Evolutionary conservation across 2,113 vertebrate genomes (phyloP).

Genomic region (zebrafish (Danio rerio)): DNA sequence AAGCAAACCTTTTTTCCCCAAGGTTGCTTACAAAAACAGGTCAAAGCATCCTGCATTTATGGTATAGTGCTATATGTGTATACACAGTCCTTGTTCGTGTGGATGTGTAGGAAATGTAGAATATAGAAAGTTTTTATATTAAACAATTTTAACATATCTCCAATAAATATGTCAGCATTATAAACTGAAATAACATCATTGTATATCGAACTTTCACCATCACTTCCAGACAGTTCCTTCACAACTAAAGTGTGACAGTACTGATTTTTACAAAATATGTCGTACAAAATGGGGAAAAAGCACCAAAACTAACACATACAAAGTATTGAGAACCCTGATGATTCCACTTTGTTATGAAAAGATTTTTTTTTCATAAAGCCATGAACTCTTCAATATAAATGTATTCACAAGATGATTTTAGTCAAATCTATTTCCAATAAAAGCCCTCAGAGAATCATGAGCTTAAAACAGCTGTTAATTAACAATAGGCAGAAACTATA

Average conservation of each 20-base stretch:
- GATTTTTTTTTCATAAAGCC: background rate
- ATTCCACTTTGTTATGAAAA: too few species aligned
- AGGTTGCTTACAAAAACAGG: constrained; percentile 1
- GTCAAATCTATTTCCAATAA: background rate
- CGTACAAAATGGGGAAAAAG: too few species aligned
- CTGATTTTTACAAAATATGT: too few species aligned
- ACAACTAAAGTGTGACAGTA: background rate
- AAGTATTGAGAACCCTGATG: too few species aligned
- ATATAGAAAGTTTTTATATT: too few species aligned
- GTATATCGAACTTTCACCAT: background rate
- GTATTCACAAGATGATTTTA: too few species aligned
- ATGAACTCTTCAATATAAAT: too few species aligned
- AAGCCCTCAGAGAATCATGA: background rate
- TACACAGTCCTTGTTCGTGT: background rate
- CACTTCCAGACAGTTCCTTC: background rate
- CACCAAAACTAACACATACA: too few species aligned
- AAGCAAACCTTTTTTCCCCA: background rate
- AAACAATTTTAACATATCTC: background rate
- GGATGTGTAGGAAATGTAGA: background rate
- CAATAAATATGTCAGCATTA: background rate
- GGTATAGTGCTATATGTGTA: too few species aligned
- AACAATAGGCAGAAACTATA: background rate
- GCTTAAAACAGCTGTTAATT: background rate
- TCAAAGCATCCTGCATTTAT: background rate
- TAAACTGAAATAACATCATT: background rate